Evolutionary conservation across 1,140 invertebrate species (phyloP).

Genomic region (Drosophila insularis): DNA sequence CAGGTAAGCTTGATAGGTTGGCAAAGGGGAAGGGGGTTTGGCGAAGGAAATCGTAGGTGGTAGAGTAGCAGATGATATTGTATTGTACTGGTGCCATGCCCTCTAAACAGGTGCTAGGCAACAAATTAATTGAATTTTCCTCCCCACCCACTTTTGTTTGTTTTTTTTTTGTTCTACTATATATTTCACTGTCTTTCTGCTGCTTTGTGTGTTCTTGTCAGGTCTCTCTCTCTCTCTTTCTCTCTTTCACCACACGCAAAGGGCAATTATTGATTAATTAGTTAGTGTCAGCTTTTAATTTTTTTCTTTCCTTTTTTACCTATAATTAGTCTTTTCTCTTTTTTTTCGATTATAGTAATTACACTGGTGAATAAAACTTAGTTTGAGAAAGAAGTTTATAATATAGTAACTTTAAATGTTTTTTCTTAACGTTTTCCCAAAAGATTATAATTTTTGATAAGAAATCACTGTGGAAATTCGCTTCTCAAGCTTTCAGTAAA

Average conservation of each 20-base stretch:
- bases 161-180: constrained; percentile 8
- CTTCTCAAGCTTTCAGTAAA: no score
- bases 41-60: not conserved
- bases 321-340: constrained; percentile 56
- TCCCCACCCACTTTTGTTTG: not conserved
- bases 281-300: constrained; percentile 19
- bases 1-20: constrained; percentile 14
- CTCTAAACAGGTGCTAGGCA: constrained; percentile 39
- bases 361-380: not conserved
- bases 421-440: no score
- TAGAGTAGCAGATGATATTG: not conserved
- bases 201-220: not conserved
- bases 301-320: constrained; percentile 14
- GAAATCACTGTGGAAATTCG: no score
- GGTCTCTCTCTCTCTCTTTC: no score
- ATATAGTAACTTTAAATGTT: no score
- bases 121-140: constrained; percentile 46
- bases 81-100: not conserved
- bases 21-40: not conserved
- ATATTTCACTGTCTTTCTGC: not conserved
- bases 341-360: constrained; percentile 2
- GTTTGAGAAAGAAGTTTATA: no score
- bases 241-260: constrained; percentile 42
- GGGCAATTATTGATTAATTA: constrained; percentile 73
- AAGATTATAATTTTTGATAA: no score